Evolutionary conservation across 2,113 vertebrate genomes (phyloP), one percentile per base, ranked within the genome.

Genomic region (Epinephelus fuscoguttatus): DNA sequence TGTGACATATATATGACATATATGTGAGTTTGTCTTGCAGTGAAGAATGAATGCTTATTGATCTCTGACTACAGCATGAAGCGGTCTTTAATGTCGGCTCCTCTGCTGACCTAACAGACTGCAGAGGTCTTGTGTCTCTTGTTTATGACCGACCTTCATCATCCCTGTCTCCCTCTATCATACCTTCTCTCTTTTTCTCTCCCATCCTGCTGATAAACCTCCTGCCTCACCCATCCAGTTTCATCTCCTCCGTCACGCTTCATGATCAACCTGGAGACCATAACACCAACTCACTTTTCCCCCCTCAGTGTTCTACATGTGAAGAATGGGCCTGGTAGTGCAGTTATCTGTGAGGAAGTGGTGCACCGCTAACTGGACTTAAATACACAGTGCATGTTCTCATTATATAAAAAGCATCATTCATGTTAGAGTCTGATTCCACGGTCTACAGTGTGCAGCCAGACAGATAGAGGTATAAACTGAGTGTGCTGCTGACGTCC

Each of bases 121-220:
- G 80, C 75, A 79, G 23, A 82, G 52, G 75, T 80, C 82, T 37
- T 69, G 59, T 78, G 81, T 82, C 67, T 78, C 21, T 77, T 70
- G 30, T 91, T 94, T 93, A 90, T 82, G 80, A 66, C 78, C 9
- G 0, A 70, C 63, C 75, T 89, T 77, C 42, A 80, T 85, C 78
- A 89, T 62, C 67, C 27, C 77, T 75, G 84, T 61, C 83, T 84
- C 84, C 45, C 56, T 90, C 72, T 17, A 25, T 88, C 69, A 82
- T 70, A 27, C 13, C 27, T 73, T 60, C n/a, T 45, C 56, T 70
- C 40, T 40, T 49, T 61, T 18, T 72, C 66, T 42, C 53, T 55
- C 60, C 55, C 19, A 42, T 60, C 6, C 40, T 27, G 27, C 61
- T 69, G 64, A 47, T 67, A 76, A 52, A 56, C 55, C 27, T 27